Conservation (phyloP, 53 echinoderm and acorn worm species). For the Echinometra lucunter region DNA sequence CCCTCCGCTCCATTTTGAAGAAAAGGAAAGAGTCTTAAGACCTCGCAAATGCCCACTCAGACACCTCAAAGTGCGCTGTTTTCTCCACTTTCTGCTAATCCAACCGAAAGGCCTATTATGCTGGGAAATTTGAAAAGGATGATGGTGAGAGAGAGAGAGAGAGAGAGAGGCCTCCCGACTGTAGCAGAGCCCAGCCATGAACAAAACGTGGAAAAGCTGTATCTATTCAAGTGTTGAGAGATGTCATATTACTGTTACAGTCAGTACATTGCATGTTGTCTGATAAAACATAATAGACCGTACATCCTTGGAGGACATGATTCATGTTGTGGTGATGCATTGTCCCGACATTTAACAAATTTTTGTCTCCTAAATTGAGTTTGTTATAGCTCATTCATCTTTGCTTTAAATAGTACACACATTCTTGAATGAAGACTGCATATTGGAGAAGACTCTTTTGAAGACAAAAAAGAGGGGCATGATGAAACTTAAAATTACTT, state of each 20-base stretch:
- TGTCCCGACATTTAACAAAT: neutral
- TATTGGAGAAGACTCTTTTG: neutral
- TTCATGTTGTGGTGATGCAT: neutral
- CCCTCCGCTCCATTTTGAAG: neutral
- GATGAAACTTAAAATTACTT: neutral
- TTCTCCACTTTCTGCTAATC: conserved; percentile 33
- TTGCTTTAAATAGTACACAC: neutral
- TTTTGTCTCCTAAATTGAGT: neutral
- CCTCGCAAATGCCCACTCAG: conserved; percentile 23
- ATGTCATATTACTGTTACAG: conserved; percentile 40
- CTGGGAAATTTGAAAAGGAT: conserved; percentile 26
- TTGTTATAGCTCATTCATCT: neutral
- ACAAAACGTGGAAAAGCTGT: neutral
- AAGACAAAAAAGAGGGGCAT: neutral
- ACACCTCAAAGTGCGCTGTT: conserved; percentile 52
- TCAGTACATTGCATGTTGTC: neutral
- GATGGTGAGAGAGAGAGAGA: neutral
- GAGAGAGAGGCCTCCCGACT: neutral
- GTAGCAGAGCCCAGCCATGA: neutral
- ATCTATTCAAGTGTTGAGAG: neutral
- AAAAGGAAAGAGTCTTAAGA: conserved; percentile 23
- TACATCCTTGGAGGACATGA: neutral
- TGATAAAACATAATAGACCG: neutral
- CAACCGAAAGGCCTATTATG: neutral
- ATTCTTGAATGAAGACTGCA: neutral